Evolutionary conservation across 2,888 invertebrate species (phyloP).

Genomic region (Anagyrus pseudococci): DNA sequence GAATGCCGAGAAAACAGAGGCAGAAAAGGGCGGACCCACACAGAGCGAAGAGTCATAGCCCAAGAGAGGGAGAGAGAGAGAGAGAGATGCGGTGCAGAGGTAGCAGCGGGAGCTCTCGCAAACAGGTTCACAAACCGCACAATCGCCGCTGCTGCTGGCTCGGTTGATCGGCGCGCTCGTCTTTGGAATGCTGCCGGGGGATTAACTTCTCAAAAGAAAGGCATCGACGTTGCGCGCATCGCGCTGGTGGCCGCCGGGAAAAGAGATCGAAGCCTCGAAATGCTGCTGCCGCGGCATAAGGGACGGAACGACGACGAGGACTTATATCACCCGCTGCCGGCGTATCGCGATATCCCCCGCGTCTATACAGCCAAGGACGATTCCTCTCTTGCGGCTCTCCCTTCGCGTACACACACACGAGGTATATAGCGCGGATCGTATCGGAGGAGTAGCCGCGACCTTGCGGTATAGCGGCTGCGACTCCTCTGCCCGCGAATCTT

Average conservation of each 20-base stretch:
- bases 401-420: too few species aligned
- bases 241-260: too few species aligned
- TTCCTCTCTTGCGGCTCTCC: too few species aligned
- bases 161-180: slow-evolving; percentile 15
- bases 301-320: too few species aligned
- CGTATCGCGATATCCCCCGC: neutral
- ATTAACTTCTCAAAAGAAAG: slow-evolving; percentile 31
- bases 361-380: slow-evolving; percentile 1
- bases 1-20: slow-evolving; percentile 1
- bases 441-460: slow-evolving; percentile 8
- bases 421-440: slow-evolving; percentile 10
- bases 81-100: too few species aligned
- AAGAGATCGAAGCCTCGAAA: too few species aligned
- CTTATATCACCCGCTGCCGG: neutral
- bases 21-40: neutral
- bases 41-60: too few species aligned
- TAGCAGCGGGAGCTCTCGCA: slow-evolving; percentile 1
- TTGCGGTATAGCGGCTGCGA: neutral
- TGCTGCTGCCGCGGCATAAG: too few species aligned
- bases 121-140: slow-evolving; percentile 29
- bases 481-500: neutral
- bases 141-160: slow-evolving; percentile 21
- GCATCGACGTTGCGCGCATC: too few species aligned
- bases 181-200: slow-evolving; percentile 18
- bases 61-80: neutral